phyloP scores from a whole-genome alignment of 2,113 vertebrate species.

The Vidua macroura region DNA sequence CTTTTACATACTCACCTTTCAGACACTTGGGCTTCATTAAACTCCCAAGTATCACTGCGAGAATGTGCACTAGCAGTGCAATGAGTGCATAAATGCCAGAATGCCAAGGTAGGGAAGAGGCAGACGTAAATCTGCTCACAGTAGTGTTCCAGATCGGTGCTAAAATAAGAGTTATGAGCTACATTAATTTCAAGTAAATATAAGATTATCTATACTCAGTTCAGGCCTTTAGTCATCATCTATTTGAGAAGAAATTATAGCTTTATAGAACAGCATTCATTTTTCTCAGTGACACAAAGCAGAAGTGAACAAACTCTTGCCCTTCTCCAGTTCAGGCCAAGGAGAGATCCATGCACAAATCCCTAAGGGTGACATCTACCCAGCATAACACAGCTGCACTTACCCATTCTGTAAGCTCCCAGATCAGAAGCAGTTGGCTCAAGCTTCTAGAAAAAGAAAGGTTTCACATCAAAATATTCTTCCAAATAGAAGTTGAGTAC shows the following conservation, averaged over 20 bases:
- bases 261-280: neutral
- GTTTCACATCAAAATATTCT: neutral
- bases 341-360: neutral
- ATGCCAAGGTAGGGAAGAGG: conserved; percentile 29
- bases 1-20: neutral
- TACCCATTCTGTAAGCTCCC: neutral
- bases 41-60: neutral
- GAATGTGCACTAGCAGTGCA: neutral
- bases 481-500: neutral
- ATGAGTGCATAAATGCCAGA: neutral
- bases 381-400: neutral
- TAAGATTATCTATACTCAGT: neutral
- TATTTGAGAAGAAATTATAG: neutral
- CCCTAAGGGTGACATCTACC: neutral
- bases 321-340: neutral
- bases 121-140: conserved; percentile 35
- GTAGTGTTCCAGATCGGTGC: conserved; percentile 27
- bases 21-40: neutral
- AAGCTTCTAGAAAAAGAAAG: neutral
- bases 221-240: conserved; percentile 28
- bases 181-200: conserved; percentile 26
- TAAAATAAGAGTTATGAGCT: conserved; percentile 50
- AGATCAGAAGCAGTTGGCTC: neutral
- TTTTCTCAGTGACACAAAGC: neutral
- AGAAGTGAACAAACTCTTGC: neutral